Evolutionary conservation across 2,888 invertebrate genomes (phyloP).

Genomic region (Oligia fasciuncula): DNA sequence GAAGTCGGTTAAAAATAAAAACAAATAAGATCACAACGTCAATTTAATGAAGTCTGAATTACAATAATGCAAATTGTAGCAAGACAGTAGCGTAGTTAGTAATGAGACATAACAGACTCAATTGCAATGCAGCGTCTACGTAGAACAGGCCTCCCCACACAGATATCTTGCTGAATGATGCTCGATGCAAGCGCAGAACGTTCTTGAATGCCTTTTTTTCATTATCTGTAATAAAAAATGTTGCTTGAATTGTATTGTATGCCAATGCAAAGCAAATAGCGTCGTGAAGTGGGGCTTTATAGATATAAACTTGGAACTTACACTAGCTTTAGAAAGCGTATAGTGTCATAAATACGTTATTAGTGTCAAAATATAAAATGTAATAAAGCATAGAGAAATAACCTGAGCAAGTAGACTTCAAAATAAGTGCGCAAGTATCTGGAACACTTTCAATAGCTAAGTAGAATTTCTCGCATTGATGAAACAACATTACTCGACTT

Average conservation of each 20-base stretch:
- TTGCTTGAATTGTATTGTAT: no score
- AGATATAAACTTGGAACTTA: no score
- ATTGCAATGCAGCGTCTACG: neutral
- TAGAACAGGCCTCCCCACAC: neutral
- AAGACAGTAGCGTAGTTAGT: neutral
- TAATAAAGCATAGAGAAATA: no score
- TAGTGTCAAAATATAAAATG: no score
- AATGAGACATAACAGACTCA: neutral
- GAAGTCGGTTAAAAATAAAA: no score
- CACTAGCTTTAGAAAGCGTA: no score
- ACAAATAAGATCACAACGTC: no score
- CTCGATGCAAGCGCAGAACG: neutral
- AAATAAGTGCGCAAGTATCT: slow-evolving; percentile 28
- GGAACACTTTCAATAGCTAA: slow-evolving; percentile 4
- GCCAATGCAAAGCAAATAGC: no score
- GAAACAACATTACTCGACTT: no score
- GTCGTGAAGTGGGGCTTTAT: no score
- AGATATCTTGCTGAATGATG: neutral
- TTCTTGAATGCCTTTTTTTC: slow-evolving; percentile 12
- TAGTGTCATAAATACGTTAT: no score
- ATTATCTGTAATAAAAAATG: neutral
- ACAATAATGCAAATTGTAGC: neutral
- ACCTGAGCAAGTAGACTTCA: slow-evolving; percentile 30
- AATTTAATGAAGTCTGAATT: neutral
- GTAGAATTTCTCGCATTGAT: slow-evolving; percentile 31